These are phyloP conservation scores for Ellobium chinense DNA, from an alignment of 2,888 invertebrate species.

Conservation along the genomic window DNA sequence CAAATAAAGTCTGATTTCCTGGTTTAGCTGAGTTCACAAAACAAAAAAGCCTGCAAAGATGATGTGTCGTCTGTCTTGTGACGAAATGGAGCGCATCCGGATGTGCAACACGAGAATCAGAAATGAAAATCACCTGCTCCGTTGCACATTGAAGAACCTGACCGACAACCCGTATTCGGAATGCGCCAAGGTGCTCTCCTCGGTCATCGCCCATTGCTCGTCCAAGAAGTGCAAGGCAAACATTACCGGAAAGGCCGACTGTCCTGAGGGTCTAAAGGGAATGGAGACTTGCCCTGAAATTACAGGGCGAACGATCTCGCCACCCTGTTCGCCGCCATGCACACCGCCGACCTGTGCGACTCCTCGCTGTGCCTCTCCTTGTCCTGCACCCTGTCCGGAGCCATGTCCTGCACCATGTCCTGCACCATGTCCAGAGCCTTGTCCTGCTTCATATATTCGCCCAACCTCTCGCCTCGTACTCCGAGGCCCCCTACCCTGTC, in stretches of 20 bases:
- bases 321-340: neutral
- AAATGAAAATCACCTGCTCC: conserved; percentile 21
- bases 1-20: no score
- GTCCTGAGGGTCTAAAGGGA: neutral
- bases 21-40: no score
- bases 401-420: no score
- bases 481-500: no score
- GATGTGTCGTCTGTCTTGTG: conserved; percentile 1
- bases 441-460: no score
- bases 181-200: conserved; percentile 8
- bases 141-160: conserved; percentile 12
- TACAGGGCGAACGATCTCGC: no score
- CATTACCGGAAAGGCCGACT: neutral
- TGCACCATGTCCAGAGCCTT: no score
- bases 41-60: conserved; percentile 20
- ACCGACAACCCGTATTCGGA: conserved; percentile 15
- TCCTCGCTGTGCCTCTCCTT: no score
- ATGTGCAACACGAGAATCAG: neutral
- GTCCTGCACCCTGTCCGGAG: no score
- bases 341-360: no score
- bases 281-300: neutral
- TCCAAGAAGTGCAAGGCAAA: conserved; percentile 3
- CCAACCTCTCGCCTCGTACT: no score
- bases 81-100: conserved; percentile 12
- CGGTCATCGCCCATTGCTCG: conserved; percentile 11